These are phyloP conservation scores for Aricia artaxerxes DNA, from an alignment of 2,888 invertebrate genomes.

Conservation along the genomic window DNA sequence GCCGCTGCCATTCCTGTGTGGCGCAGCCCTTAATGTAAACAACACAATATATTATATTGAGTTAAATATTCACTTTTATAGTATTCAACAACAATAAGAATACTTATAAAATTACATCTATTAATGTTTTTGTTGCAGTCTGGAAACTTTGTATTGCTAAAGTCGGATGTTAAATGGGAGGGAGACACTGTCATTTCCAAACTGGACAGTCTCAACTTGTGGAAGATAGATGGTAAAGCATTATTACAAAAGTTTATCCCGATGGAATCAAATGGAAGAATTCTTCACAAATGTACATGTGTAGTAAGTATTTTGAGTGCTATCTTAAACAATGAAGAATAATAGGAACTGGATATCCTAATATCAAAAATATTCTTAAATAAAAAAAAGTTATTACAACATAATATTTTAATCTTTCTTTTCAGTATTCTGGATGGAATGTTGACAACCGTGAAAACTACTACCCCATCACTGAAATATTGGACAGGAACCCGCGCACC, in stretches of 20 bases:
- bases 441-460: constrained; percentile 81
- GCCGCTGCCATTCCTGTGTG: no score
- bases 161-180: constrained; percentile 82
- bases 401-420: constrained; percentile 41
- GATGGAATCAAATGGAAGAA: constrained; percentile 79
- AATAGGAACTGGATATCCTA: background rate
- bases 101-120: background rate
- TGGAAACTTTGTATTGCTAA: constrained; percentile 83
- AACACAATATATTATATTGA: no score
- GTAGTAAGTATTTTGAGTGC: constrained; percentile 68
- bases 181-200: constrained; percentile 78
- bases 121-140: constrained; percentile 65
- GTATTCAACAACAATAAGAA: background rate
- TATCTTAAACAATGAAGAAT: background rate
- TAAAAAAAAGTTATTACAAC: constrained; percentile 17
- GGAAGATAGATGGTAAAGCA: constrained; percentile 85
- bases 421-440: constrained; percentile 83
- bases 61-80: background rate
- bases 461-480: constrained; percentile 79
- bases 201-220: constrained; percentile 81
- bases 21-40: no score
- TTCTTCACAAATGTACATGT: constrained; percentile 82
- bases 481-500: constrained; percentile 75
- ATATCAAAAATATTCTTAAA: no score
- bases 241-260: constrained; percentile 85